phyloP scores from a whole-genome alignment of 2,113 vertebrate species.

The Dendrocopos noguchii region DNA sequence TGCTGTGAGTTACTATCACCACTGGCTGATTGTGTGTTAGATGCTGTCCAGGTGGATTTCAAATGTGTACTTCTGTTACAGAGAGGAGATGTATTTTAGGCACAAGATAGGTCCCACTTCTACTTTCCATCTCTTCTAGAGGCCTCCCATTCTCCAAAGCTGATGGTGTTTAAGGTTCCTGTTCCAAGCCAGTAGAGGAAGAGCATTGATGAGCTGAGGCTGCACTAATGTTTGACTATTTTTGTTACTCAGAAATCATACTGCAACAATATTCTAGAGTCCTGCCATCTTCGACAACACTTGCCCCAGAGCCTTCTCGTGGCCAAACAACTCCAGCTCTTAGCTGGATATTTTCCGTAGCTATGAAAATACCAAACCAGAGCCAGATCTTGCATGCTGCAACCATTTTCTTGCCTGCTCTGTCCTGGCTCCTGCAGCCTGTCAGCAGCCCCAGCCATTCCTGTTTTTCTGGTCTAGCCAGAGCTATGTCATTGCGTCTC shows the following conservation, averaged over 20 bases:
- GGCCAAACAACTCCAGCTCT: too few relatives aligned
- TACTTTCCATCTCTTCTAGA: background rate
- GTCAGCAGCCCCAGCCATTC: conserved; percentile 14
- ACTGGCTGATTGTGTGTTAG: background rate
- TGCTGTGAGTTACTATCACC: background rate
- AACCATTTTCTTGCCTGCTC: background rate
- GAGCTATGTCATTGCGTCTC: conserved; percentile 31
- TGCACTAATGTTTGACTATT: background rate
- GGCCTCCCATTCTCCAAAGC: background rate
- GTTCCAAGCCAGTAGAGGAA: background rate
- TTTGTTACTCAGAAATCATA: background rate
- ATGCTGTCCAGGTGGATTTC: background rate
- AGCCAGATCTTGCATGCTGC: background rate
- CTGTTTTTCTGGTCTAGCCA: conserved; percentile 53
- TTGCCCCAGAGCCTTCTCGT: background rate
- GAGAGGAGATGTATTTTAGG: background rate
- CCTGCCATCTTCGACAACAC: background rate
- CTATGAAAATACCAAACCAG: background rate
- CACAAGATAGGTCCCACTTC: background rate
- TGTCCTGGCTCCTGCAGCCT: background rate
- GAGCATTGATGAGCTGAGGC: background rate
- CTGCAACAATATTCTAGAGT: background rate
- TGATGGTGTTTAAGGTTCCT: background rate
- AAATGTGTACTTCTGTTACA: background rate
- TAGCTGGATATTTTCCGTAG: background rate